These are phyloP conservation scores for Cryptocephalus primarius DNA, from an alignment of 2,888 invertebrate genomes.

Conservation along the genomic window DNA sequence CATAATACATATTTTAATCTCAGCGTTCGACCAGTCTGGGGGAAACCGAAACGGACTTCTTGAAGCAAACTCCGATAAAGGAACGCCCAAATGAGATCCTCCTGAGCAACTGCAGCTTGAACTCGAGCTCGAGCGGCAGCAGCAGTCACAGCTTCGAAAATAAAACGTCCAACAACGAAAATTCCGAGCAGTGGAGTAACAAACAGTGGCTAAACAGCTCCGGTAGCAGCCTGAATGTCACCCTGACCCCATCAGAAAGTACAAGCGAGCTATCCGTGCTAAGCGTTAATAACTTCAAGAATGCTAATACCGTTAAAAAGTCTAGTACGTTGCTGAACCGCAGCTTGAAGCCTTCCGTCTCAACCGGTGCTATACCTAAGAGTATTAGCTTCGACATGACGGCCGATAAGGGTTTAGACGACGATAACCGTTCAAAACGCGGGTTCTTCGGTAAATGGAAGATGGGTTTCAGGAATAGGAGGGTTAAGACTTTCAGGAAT, in stretches of 20 bases:
- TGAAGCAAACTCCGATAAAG: slow-evolving; percentile 10
- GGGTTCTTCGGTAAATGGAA: slow-evolving; percentile 66
- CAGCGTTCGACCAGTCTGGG: slow-evolving; percentile 3
- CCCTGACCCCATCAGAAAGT: slow-evolving; percentile 31
- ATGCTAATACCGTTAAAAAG: slow-evolving; percentile 11
- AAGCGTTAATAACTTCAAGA: slow-evolving; percentile 21
- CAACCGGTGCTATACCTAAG: slow-evolving; percentile 81
- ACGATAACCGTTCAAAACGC: slow-evolving; percentile 44
- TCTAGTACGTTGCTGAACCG: slow-evolving; percentile 9
- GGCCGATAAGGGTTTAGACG: slow-evolving; percentile 56
- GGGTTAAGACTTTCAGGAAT: slow-evolving; percentile 43
- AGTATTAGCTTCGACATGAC: slow-evolving; percentile 87
- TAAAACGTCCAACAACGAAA: slow-evolving; percentile 20
- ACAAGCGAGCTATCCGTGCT: slow-evolving; percentile 30
- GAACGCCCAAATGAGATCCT: slow-evolving; percentile 34
- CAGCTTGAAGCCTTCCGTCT: slow-evolving; percentile 40
- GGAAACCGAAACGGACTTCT: slow-evolving; percentile 9
- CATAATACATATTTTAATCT: neutral
- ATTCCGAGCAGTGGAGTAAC: slow-evolving; percentile 27
- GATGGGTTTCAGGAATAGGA: slow-evolving; percentile 53
- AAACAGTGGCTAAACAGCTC: slow-evolving; percentile 33
- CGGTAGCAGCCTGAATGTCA: slow-evolving; percentile 30
- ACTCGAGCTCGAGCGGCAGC: slow-evolving; percentile 40
- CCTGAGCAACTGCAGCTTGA: slow-evolving; percentile 45
- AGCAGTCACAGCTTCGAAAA: slow-evolving; percentile 38